Evolutionary conservation across 2,888 invertebrate genomes (phyloP), one percentile per base, ranked within the genome.

Genomic region (Nemotelus pantherinus): DNA sequence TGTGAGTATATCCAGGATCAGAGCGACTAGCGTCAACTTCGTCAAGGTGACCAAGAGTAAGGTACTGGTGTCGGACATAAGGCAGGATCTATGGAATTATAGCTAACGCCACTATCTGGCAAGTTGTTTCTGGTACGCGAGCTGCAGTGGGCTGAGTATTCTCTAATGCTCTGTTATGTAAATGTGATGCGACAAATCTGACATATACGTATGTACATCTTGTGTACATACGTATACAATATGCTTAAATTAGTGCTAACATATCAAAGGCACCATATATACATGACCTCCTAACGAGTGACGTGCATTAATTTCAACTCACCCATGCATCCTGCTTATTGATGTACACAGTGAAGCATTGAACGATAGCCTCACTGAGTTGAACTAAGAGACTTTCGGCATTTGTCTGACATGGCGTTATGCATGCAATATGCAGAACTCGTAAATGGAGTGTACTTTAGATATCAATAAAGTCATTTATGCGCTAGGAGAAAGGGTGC

Each of bases 141-240:
- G 43, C 70, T 70, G 70, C 70, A 70, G 39, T 70, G 55, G 55
- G 47, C 7, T 53, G 70, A 60, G 63, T 74, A 74, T 48, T 60
- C 74, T 74, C 74, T 74, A 50, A 60, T 74, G 63, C 74, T 74
- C 60, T 79, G 70, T 74, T 79, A 79, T 79, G 79, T 79, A 79
- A 79, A 79, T 79, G 77, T 77, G 77, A 79, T 79, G 79, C 79
- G 79, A 77, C 79, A 77, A 79, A 79, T 79, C 77, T 79, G 75
- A 79, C 79, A 79, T 68, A 79, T 77, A 25, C 25, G 25, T 25
- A 25, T 25, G 25, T 25, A 79, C 77, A 79, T 79, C 79, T 79
- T 77, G 77, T 70, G 67, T 25, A 25, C 25, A 25, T 25, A 25
- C 75, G 68, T 79, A 74, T 68, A 68, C 77, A 75, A 79, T 79